A percentile compares a stretch with the other conserved stretches of the same genome.
Evolutionary conservation across 2,888 invertebrate genomes (phyloP).

Genomic region (Eilema griseolum): DNA sequence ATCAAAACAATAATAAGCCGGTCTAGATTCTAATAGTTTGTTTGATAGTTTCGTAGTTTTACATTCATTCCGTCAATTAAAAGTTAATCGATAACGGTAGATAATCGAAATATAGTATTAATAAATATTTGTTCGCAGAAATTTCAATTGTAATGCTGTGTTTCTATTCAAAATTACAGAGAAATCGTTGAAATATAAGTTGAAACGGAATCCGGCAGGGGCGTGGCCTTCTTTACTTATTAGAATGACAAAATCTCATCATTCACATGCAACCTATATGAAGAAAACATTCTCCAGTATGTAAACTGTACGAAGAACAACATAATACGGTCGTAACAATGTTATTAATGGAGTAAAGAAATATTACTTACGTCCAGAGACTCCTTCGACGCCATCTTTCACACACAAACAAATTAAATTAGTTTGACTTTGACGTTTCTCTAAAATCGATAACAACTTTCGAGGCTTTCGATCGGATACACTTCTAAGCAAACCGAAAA

Average conservation of each 20-base stretch:
- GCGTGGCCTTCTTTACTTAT: conserved; percentile 66
- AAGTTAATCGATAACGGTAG: conserved; percentile 17
- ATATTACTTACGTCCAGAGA: conserved; percentile 83
- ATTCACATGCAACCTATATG: conserved; percentile 12
- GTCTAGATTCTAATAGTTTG: background rate
- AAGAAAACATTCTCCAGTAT: conserved; percentile 23
- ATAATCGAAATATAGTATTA: conserved; percentile 14
- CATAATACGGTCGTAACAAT: conserved; percentile 17
- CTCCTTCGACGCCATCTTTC: conserved; percentile 86
- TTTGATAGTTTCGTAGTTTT: background rate
- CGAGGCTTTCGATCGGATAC: conserved; percentile 59
- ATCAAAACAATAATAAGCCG: conserved; percentile 10
- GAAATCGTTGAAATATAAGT: conserved; percentile 42
- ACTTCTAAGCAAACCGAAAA: background rate
- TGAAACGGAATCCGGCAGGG: conserved; percentile 56
- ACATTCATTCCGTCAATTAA: conserved; percentile 31
- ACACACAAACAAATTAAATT: conserved; percentile 79
- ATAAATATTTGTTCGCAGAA: conserved; percentile 2
- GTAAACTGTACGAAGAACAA: conserved; percentile 26
- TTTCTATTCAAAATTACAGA: conserved; percentile 42
- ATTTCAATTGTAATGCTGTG: background rate
- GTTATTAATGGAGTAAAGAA: conserved; percentile 48
- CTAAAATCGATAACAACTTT: conserved; percentile 72
- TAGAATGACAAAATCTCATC: conserved; percentile 16
- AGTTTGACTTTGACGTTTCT: conserved; percentile 53